Base-by-base conservation (phyloP, 2,113 vertebrate species). In the Sprattus sprattus region DNA sequence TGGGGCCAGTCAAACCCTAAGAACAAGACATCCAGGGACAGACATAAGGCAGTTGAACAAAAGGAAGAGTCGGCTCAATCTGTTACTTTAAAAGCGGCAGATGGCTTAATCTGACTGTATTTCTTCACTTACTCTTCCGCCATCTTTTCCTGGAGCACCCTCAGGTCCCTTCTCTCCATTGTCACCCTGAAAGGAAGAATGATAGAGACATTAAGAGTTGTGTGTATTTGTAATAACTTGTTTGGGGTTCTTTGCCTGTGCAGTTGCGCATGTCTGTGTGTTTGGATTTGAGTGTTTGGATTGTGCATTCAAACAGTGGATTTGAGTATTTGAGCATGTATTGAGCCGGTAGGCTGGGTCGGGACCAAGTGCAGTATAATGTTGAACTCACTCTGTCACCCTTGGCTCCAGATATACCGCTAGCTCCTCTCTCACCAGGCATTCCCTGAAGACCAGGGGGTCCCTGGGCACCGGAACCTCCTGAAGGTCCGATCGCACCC, bases 361-460 rank as follows among this genome's bases (percentile, higher is more conserved):
- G 47, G 81, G 10, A 39, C 11, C 5, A 3, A 28, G n/a, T 25
- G 67, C 28, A 64, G 4, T 75, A 25, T 71, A 39, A 32, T 78
- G 4, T 46, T 13, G 52, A 7, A 94, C 97, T 96, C 87, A 99
- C 98, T 94, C 98, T 94, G 94, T 99, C 98, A 87, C 98, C 98
- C 91, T 99, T 99, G 88, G 98, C 90, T 50, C 98, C 98, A 0
- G 96, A 83, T 2, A 99, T 99, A 1, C 98, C 98, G 8, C 95
- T 94, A 0, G 95, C 87, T 94, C 98, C 98, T 89, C 98, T 96
- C 93, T 99, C 98, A 0, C 98, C 98, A 0, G 98, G 98, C 98
- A 99, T 99, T 45, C 98, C 98, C 92, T 99, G 98, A 45, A 99
- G 95, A 57, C 98, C 98, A 0, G 97, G 96, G 78, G 97, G 96